Conservation (phyloP, 2,113 vertebrate genomes). For the Numida meleagris region DNA sequence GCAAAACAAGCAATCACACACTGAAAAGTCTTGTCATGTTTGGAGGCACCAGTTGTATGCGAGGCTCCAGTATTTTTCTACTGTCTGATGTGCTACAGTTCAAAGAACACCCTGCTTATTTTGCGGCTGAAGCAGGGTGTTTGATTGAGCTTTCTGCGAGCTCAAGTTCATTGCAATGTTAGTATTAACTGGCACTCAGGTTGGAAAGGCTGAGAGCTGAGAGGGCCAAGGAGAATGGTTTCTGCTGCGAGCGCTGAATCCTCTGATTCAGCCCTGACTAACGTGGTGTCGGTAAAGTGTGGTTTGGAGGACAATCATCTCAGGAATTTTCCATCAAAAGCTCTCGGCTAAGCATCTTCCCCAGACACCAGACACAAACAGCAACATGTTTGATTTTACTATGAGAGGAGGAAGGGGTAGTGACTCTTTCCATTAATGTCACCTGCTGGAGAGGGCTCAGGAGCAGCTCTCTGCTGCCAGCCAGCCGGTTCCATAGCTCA, state of each 20-base stretch:
- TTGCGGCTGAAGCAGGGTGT: not conserved
- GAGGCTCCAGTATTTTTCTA: not conserved
- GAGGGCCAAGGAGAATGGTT: slow-evolving; percentile 28
- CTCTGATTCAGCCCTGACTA: slow-evolving; percentile 62
- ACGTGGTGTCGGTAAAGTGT: not conserved
- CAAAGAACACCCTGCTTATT: slow-evolving; percentile 47
- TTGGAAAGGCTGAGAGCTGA: slow-evolving; percentile 33
- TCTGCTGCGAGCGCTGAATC: not conserved
- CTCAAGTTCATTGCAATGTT: slow-evolving; percentile 32
- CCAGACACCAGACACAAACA: not conserved
- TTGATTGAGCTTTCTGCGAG: not conserved
- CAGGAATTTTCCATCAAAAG: slow-evolving; percentile 27
- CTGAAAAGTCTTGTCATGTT: not conserved
- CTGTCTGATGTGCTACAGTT: slow-evolving; percentile 25
- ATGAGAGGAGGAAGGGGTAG: not conserved
- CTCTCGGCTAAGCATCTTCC: not conserved
- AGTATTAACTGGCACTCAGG: slow-evolving; percentile 10
- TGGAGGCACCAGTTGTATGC: not conserved
- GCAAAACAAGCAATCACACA: slow-evolving; percentile 37
- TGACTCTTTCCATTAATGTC: not conserved
- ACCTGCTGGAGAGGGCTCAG: not conserved
- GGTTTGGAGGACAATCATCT: not conserved
- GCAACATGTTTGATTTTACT: not conserved
- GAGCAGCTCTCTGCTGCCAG: not conserved
- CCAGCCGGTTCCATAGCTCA: not conserved